Conservation (phyloP, 2,888 invertebrate genomes). For the Drosophila maculinotata region DNA sequence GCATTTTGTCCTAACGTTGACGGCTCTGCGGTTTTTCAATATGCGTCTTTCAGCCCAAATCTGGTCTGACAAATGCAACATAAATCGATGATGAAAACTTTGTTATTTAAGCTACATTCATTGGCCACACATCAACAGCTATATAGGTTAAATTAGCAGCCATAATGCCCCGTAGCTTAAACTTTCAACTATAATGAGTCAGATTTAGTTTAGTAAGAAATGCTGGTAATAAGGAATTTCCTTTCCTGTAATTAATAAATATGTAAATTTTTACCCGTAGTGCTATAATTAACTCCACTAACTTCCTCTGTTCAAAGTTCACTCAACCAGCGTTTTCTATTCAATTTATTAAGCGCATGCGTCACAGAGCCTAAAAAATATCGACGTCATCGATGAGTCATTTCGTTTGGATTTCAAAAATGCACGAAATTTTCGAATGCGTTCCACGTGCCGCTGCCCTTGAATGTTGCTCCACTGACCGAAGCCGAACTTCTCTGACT, state of each 20-base stretch:
- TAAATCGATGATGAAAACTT: conserved; percentile 24
- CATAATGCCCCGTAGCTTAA: background rate
- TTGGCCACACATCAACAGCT: conserved; percentile 21
- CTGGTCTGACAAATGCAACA: conserved; percentile 67
- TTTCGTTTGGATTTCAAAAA: conserved; percentile 46
- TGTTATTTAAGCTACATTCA: background rate
- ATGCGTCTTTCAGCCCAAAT: conserved; percentile 57
- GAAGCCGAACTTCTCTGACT: conserved; percentile 59
- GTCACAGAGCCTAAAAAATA: conserved; percentile 38
- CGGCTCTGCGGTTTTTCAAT: conserved; percentile 64
- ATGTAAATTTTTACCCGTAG: too few relatives aligned
- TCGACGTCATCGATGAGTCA: conserved; percentile 61
- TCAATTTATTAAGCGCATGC: conserved; percentile 23
- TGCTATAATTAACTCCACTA: too few relatives aligned
- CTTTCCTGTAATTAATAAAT: too few relatives aligned
- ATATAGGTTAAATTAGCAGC: conserved; percentile 24
- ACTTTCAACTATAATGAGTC: too few relatives aligned
- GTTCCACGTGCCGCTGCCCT: conserved; percentile 60
- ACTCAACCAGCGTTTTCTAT: background rate
- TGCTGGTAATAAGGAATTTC: too few relatives aligned
- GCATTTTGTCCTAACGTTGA: conserved; percentile 79
- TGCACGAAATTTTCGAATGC: conserved; percentile 51
- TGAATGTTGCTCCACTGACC: conserved; percentile 22
- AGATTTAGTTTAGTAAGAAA: too few relatives aligned
- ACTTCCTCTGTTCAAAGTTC: background rate